Evolutionary conservation across 2,113 vertebrate species (phyloP).

Genomic region (Menura novaehollandiae): DNA sequence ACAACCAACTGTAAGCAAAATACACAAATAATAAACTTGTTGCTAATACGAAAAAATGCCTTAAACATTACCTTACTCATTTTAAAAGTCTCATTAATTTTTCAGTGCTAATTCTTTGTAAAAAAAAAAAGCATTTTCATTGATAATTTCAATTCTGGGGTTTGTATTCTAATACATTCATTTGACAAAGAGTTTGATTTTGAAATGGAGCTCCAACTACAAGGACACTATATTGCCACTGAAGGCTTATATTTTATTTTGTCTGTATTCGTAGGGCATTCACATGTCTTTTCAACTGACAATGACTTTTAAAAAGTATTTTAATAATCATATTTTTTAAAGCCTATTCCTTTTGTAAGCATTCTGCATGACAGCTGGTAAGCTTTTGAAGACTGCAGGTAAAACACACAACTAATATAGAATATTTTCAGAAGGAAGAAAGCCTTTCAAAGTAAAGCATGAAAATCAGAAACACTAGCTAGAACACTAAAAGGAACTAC

Average conservation of each 20-base stretch:
- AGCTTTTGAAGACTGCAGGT: not conserved
- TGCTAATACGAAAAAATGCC: not conserved
- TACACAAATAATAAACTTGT: not conserved
- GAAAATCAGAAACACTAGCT: not conserved
- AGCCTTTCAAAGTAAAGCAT: not conserved
- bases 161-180: not conserved
- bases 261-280: not conserved
- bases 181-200: not conserved
- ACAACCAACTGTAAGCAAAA: not conserved
- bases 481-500: not conserved
- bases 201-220: not conserved
- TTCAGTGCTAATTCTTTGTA: not conserved
- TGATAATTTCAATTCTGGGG: not conserved
- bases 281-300: not conserved
- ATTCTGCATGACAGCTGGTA: not conserved
- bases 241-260: not conserved
- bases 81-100: conserved; percentile 9
- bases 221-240: not conserved
- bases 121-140: not conserved
- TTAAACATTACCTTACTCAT: not conserved
- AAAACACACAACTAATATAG: not conserved
- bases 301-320: not conserved
- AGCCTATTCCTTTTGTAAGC: not conserved
- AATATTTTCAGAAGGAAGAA: not conserved
- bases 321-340: not conserved